phyloP scores from a whole-genome alignment of 2,797 vertebrate genomes.

The Borostomias antarcticus region DNA sequence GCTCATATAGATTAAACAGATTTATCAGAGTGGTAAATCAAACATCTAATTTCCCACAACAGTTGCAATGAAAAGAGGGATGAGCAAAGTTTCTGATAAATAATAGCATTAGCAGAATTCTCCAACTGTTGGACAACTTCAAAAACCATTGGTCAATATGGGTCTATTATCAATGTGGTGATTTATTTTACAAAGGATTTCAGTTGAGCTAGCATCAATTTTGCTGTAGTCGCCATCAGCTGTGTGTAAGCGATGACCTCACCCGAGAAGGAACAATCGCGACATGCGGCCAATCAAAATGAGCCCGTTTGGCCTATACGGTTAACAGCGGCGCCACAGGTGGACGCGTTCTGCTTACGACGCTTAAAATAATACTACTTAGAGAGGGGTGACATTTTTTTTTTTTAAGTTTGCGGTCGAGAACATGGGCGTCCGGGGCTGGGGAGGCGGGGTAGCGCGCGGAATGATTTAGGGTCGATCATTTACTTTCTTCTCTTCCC shows the following conservation, averaged over 20 bases:
- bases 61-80: too few species aligned
- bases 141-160: neutral
- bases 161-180: neutral
- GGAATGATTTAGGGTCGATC: slow-evolving; percentile 70
- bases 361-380: slow-evolving; percentile 23
- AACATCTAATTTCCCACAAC: too few species aligned
- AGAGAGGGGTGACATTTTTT: slow-evolving; percentile 14
- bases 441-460: slow-evolving; percentile 39
- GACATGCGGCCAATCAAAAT: slow-evolving; percentile 25
- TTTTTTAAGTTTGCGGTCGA: slow-evolving; percentile 23
- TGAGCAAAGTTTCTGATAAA: too few species aligned
- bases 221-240: slow-evolving; percentile 14
- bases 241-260: slow-evolving; percentile 38
- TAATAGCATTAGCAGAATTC: too few species aligned
- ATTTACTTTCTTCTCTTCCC: slow-evolving; percentile 74
- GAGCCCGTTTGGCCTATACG: slow-evolving; percentile 6
- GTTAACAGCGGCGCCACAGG: slow-evolving; percentile 24
- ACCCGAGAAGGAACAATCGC: slow-evolving; percentile 17
- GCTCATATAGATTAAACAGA: too few species aligned
- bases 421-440: slow-evolving; percentile 25
- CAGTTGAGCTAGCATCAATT: neutral
- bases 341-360: slow-evolving; percentile 14
- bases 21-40: too few species aligned
- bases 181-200: neutral
- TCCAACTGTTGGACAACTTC: neutral